Evolutionary conservation across 2,113 vertebrate genomes (phyloP).

Genomic region (Canis aureus): DNA sequence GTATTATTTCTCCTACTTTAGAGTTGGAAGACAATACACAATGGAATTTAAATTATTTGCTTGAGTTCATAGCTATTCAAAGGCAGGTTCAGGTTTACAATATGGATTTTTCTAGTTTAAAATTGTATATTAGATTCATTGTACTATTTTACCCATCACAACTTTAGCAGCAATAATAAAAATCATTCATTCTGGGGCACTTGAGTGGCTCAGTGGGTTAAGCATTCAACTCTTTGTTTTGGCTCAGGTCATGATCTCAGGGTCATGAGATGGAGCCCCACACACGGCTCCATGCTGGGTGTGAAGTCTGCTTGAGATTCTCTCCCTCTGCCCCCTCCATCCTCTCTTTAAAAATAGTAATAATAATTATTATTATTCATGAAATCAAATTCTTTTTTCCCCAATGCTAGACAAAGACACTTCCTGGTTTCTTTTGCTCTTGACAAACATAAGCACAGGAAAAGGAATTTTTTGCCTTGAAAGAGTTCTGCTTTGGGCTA

Average conservation of each 20-base stretch:
- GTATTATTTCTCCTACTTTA: slow-evolving; percentile 46
- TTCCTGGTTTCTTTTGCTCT: slow-evolving; percentile 21
- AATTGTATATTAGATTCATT: neutral
- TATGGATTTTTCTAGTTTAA: slow-evolving; percentile 49
- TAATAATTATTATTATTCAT: neutral
- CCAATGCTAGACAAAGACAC: slow-evolving; percentile 6
- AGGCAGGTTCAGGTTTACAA: neutral
- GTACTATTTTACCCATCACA: neutral
- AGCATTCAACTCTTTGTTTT: neutral
- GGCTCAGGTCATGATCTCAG: neutral
- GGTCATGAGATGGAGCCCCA: neutral
- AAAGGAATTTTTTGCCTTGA: neutral
- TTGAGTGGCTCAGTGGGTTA: neutral
- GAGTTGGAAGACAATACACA: neutral
- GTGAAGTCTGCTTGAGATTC: neutral
- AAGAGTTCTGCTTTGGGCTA: neutral
- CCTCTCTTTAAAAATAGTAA: neutral
- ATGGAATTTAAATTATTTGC: slow-evolving; percentile 51
- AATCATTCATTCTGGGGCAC: neutral
- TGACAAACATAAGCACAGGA: neutral
- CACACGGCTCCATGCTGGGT: neutral
- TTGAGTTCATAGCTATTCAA: neutral
- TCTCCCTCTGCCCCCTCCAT: neutral
- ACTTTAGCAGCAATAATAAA: slow-evolving; percentile 22
- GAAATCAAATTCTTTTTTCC: slow-evolving; percentile 8